Conservation (phyloP, 2,888 invertebrate genomes). For the Cephalotes varians region DNA sequence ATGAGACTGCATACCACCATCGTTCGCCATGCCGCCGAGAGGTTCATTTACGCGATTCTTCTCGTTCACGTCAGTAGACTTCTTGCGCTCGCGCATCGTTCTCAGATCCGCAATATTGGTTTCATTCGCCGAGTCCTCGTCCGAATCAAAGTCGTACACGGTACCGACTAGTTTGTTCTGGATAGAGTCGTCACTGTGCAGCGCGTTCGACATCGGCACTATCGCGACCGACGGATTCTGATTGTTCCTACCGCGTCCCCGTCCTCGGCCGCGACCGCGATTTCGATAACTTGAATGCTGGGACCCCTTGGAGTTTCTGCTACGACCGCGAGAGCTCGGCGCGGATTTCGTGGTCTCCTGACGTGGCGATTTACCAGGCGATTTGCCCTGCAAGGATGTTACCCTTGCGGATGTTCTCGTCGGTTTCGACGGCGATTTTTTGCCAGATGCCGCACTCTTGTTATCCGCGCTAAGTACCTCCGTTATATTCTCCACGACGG, state of each 20-base stretch:
- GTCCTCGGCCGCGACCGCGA: slow-evolving; percentile 82
- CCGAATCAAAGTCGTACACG: slow-evolving; percentile 94
- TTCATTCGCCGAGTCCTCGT: slow-evolving; percentile 93
- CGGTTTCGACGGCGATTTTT: slow-evolving; percentile 88
- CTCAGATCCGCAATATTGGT: slow-evolving; percentile 92
- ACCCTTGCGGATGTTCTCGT: slow-evolving; percentile 89
- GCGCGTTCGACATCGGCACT: slow-evolving; percentile 71
- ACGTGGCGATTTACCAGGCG: slow-evolving; percentile 89
- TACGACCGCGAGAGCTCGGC: slow-evolving; percentile 85
- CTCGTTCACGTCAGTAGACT: slow-evolving; percentile 81
- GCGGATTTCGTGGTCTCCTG: slow-evolving; percentile 73
- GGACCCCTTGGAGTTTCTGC: slow-evolving; percentile 84
- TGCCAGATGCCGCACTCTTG: slow-evolving; percentile 81
- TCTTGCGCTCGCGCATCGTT: slow-evolving; percentile 92
- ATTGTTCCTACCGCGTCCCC: slow-evolving; percentile 81
- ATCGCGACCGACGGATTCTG: slow-evolving; percentile 68
- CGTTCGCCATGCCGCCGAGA: slow-evolving; percentile 69
- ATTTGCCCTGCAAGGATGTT: slow-evolving; percentile 88
- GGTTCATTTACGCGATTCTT: slow-evolving; percentile 82
- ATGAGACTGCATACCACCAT: slow-evolving; percentile 70
- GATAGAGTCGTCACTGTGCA: slow-evolving; percentile 90
- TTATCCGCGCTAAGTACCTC: slow-evolving; percentile 61
- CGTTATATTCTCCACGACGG: slow-evolving; percentile 57
- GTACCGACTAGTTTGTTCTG: slow-evolving; percentile 94
- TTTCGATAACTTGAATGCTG: slow-evolving; percentile 80